These are phyloP conservation scores for Synaphobranchus kaupii DNA, from an alignment of 2,797 vertebrate species.

Conservation along the genomic window DNA sequence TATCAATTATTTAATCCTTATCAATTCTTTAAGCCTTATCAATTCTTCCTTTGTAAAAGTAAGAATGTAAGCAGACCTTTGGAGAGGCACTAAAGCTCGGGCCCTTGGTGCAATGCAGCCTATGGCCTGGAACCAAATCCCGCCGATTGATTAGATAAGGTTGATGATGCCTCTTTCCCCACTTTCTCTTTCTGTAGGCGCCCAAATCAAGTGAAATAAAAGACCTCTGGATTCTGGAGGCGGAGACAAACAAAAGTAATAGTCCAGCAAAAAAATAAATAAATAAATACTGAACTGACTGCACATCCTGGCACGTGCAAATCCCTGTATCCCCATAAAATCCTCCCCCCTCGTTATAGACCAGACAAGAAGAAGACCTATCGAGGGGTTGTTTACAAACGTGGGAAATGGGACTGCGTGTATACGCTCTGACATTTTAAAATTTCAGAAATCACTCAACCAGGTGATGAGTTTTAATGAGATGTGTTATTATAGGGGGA, in stretches of 20 bases:
- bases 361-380: neutral
- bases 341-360: neutral
- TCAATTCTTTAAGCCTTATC: neutral
- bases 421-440: neutral
- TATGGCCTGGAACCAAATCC: neutral
- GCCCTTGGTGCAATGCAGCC: neutral
- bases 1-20: neutral
- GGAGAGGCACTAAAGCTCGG: neutral
- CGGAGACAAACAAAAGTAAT: neutral
- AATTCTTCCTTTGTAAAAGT: conserved; percentile 13
- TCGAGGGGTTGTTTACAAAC: neutral
- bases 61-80: neutral
- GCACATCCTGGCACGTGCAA: neutral
- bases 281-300: neutral
- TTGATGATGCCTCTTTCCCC: neutral
- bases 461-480: conserved; percentile 12
- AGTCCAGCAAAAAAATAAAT: neutral
- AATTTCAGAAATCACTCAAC: neutral
- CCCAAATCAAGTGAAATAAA: neutral
- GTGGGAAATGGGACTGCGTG: neutral
- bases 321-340: neutral
- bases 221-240: neutral
- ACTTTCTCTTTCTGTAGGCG: neutral
- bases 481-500: neutral
- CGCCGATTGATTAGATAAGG: neutral